Evolutionary conservation across 2,797 vertebrate species (phyloP).

Genomic region (Artibeus jamaicensis): DNA sequence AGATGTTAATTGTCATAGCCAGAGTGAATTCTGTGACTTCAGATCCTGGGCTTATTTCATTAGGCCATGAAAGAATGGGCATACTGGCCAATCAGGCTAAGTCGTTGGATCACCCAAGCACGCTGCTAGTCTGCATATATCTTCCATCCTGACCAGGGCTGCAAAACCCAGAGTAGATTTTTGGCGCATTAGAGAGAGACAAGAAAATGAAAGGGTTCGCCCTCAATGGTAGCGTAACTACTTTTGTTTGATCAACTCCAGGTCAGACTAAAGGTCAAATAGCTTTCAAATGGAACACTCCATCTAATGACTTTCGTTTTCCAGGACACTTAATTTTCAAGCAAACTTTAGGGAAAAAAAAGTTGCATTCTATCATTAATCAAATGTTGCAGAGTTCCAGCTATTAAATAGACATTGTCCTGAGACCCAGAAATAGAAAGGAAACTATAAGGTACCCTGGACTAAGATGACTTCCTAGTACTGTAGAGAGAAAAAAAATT

Average conservation of each 20-base stretch:
- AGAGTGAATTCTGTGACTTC: background rate
- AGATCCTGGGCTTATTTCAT: background rate
- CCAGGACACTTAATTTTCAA: background rate
- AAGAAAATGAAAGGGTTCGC: conserved; percentile 2
- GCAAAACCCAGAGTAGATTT: background rate
- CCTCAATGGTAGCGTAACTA: background rate
- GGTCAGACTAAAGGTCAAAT: background rate
- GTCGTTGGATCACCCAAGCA: background rate
- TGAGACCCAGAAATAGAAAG: background rate
- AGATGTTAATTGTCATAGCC: background rate
- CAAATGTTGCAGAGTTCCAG: background rate
- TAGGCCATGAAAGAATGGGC: background rate
- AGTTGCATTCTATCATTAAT: background rate
- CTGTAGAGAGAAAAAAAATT: background rate
- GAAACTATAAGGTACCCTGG: background rate
- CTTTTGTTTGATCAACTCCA: background rate
- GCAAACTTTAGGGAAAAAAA: background rate
- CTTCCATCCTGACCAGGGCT: background rate
- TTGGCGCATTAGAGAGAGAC: background rate
- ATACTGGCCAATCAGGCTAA: background rate
- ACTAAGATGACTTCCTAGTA: background rate
- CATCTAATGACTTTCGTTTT: conserved; percentile 6
- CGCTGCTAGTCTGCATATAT: background rate
- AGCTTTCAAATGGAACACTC: background rate
- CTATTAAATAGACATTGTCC: background rate